These are phyloP conservation scores for Tanaodytes sp. DNA, from an alignment of 2,888 invertebrate species.

Conservation along the genomic window DNA sequence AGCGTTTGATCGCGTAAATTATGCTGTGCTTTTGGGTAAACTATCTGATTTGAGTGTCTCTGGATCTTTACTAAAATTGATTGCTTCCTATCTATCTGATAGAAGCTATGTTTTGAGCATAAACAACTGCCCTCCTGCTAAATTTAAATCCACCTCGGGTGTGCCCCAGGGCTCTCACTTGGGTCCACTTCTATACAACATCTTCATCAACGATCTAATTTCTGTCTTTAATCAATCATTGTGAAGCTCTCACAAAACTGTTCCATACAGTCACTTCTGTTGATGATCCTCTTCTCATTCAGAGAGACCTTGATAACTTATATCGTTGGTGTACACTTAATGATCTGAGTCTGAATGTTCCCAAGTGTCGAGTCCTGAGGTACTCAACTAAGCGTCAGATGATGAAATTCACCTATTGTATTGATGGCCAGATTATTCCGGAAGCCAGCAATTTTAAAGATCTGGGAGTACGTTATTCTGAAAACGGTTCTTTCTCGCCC, in stretches of 20 bases:
- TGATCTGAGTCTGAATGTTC: constrained; percentile 10
- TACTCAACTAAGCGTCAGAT: neutral
- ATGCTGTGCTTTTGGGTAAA: constrained; percentile 6
- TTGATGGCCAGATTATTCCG: neutral
- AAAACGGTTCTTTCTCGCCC: neutral
- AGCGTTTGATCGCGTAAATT: constrained; percentile 18
- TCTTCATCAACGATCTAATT: too few species aligned
- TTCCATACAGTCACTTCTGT: constrained; percentile 3
- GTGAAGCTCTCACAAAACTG: neutral
- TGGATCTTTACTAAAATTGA: constrained; percentile 3
- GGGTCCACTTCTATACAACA: too few species aligned
- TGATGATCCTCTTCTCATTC: neutral
- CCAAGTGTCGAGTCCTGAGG: constrained; percentile 10
- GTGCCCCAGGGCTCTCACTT: too few species aligned
- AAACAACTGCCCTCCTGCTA: neutral
- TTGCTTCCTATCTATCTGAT: constrained; percentile 8
- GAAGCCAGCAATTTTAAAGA: neutral
- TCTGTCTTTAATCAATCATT: constrained; percentile 20
- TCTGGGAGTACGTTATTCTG: neutral
- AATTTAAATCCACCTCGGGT: constrained; percentile 4
- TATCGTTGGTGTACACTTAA: neutral
- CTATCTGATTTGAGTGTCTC: neutral
- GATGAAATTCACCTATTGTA: neutral
- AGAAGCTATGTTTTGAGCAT: constrained; percentile 1
- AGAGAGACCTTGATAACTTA: constrained; percentile 10